Conservation (phyloP, 1,140 invertebrate genomes). For the Maniola jurtina region DNA sequence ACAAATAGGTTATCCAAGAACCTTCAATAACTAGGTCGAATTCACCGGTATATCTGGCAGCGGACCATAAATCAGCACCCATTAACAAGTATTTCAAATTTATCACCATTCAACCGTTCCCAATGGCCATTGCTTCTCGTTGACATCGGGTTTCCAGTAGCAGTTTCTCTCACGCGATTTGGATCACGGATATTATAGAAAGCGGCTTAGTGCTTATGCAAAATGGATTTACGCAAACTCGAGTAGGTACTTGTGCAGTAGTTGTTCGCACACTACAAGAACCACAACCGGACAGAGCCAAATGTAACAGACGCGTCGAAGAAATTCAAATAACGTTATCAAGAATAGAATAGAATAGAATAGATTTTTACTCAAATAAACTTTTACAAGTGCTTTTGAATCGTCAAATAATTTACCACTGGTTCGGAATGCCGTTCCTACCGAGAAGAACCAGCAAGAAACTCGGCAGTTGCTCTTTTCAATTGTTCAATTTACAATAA, state of each 20-base stretch:
- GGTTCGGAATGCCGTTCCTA: too few relatives aligned
- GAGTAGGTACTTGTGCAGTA: neutral
- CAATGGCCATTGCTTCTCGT: slow-evolving; percentile 8
- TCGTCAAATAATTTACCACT: too few relatives aligned
- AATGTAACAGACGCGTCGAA: too few relatives aligned
- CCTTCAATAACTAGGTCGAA: neutral
- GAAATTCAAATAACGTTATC: too few relatives aligned
- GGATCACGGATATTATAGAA: slow-evolving; percentile 17
- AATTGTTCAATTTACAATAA: too few relatives aligned
- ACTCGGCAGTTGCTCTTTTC: too few relatives aligned
- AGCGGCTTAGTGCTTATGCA: slow-evolving; percentile 8
- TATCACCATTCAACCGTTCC: neutral
- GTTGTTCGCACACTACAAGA: too few relatives aligned
- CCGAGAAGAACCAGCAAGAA: too few relatives aligned
- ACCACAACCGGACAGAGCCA: too few relatives aligned
- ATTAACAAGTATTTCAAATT: slow-evolving; percentile 9
- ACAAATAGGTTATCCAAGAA: neutral
- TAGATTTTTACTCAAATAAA: too few relatives aligned
- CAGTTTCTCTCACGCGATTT: slow-evolving; percentile 16
- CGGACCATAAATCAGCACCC: slow-evolving; percentile 9
- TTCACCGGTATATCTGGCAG: neutral
- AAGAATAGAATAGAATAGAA: too few relatives aligned
- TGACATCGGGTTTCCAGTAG: slow-evolving; percentile 16
- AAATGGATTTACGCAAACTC: slow-evolving; percentile 16
- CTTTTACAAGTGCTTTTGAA: too few relatives aligned